These are phyloP conservation scores for Corythaixoides concolor DNA, from an alignment of 2,113 vertebrate genomes.

Conservation along the genomic window DNA sequence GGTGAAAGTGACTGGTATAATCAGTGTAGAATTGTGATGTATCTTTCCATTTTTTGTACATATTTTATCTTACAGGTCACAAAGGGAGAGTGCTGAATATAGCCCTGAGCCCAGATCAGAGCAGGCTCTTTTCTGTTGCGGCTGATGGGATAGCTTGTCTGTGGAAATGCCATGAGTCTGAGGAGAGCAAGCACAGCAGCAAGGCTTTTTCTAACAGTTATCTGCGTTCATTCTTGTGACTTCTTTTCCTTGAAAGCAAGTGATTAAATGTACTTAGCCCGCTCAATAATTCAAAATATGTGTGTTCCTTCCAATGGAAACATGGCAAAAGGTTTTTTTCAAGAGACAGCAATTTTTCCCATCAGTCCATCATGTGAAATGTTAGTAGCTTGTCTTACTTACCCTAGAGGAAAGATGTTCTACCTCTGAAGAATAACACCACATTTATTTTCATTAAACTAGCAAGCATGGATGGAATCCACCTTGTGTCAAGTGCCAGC, in stretches of 20 bases:
- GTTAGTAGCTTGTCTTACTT: neutral
- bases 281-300: neutral
- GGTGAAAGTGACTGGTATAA: neutral
- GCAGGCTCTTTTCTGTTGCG: constrained; percentile 71
- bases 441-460: neutral
- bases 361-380: neutral
- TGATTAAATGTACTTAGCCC: neutral
- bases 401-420: neutral
- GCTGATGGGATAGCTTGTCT: constrained; percentile 69
- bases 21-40: neutral
- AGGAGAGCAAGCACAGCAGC: neutral
- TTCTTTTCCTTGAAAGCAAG: constrained; percentile 8
- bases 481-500: neutral
- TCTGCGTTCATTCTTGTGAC: neutral
- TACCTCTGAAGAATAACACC: neutral
- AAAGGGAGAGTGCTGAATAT: constrained; percentile 74
- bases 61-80: constrained; percentile 69
- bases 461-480: neutral
- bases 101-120: constrained; percentile 66
- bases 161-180: constrained; percentile 56
- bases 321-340: neutral
- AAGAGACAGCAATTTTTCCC: neutral
- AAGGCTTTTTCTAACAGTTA: neutral
- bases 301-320: neutral
- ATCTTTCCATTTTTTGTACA: neutral